phyloP scores from a whole-genome alignment of 2,797 vertebrate genomes.

The Tragelaphus oryx region DNA sequence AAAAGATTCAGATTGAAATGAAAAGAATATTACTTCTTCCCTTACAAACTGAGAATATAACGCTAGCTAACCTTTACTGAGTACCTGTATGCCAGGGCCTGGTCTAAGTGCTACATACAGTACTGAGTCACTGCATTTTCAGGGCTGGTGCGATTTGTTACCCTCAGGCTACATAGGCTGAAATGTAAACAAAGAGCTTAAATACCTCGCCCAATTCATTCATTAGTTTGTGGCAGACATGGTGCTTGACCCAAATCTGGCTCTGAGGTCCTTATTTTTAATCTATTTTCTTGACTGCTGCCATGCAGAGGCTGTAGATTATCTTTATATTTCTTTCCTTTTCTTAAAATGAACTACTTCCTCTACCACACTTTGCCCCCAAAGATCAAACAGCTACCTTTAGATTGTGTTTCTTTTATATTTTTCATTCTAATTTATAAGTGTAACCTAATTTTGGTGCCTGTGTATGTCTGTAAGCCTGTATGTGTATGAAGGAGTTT shows the following conservation, averaged over 20 bases:
- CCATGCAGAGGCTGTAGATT: slow-evolving; percentile 50
- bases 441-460: not conserved
- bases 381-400: not conserved
- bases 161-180: not conserved
- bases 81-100: rapidly evolving
- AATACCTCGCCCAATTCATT: not conserved
- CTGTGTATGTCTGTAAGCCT: not conserved
- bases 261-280: not conserved
- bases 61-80: not conserved
- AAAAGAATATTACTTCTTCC: too few relatives aligned
- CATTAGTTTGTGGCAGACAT: not conserved
- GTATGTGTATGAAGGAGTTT: not conserved
- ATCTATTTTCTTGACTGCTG: slow-evolving; percentile 38
- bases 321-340: slow-evolving; percentile 29
- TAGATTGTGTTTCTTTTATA: not conserved
- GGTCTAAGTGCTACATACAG: not conserved
- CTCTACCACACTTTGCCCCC: not conserved
- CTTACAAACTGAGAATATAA: too few relatives aligned
- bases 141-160: not conserved
- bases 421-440: not conserved
- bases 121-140: not conserved
- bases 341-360: slow-evolving; percentile 46
- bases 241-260: too few relatives aligned
- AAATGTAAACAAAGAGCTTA: not conserved
- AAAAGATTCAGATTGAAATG: too few relatives aligned